Evolutionary conservation across 2,888 invertebrate genomes (phyloP).

Genomic region (Idaea biselata): DNA sequence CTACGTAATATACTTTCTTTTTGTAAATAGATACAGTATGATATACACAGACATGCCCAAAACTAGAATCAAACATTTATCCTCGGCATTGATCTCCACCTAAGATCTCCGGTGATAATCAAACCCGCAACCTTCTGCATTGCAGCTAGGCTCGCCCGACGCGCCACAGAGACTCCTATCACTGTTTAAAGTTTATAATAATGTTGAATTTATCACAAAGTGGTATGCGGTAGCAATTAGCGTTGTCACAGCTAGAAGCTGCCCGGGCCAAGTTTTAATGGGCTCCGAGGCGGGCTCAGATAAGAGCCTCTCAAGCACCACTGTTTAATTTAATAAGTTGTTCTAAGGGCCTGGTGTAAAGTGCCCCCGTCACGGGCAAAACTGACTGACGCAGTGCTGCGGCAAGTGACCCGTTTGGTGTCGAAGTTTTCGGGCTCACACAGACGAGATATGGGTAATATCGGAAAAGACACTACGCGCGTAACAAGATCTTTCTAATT

Average conservation of each 20-base stretch:
- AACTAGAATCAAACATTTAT: too few relatives aligned
- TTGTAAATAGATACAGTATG: too few relatives aligned
- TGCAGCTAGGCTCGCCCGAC: too few relatives aligned
- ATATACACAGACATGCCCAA: too few relatives aligned
- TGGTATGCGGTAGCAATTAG: slow-evolving; percentile 54
- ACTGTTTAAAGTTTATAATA: slow-evolving; percentile 28
- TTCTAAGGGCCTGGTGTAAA: slow-evolving; percentile 7
- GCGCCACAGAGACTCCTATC: too few relatives aligned
- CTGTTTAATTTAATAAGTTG: slow-evolving; percentile 52
- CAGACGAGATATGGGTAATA: background rate
- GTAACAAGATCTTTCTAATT: too few relatives aligned
- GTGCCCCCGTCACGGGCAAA: background rate
- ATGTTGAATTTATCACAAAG: slow-evolving; percentile 45
- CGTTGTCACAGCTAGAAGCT: slow-evolving; percentile 44
- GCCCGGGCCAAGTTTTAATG: slow-evolving; percentile 54
- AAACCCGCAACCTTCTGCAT: too few relatives aligned
- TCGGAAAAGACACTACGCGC: too few relatives aligned
- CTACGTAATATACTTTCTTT: too few relatives aligned
- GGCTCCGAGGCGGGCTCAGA: slow-evolving; percentile 41
- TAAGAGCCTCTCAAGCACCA: slow-evolving; percentile 47
- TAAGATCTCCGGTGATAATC: too few relatives aligned
- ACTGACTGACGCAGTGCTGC: background rate
- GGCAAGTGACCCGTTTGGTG: too few relatives aligned
- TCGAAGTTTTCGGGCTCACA: background rate
- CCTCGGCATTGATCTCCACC: too few relatives aligned